Percentiles rank a stretch among this genome's conserved stretches.
These are phyloP conservation scores for Ectropis grisescens DNA, from an alignment of 1,140 invertebrate genomes.

Conservation along the genomic window DNA sequence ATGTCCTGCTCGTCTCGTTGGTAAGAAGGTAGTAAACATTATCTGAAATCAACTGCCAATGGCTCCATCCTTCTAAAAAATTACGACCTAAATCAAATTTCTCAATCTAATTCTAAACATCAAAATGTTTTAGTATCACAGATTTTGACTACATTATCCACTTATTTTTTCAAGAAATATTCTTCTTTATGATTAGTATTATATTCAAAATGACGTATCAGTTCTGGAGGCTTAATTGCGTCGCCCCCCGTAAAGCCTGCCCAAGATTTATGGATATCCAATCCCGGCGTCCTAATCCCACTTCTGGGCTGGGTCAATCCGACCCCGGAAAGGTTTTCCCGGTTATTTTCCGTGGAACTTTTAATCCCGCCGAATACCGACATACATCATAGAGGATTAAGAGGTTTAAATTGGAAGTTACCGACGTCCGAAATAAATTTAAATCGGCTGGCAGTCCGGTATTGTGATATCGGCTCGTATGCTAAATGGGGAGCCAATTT, in stretches of 20 bases:
- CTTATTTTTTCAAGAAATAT: too few relatives aligned
- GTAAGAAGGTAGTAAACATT: too few relatives aligned
- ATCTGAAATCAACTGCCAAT: too few relatives aligned
- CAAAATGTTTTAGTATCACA: too few relatives aligned
- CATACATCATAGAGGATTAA: conserved; percentile 70
- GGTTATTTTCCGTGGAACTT: conserved; percentile 70
- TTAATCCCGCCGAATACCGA: conserved; percentile 69
- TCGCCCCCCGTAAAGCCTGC: conserved; percentile 54
- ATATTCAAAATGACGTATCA: conserved; percentile 56
- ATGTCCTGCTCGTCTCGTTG: too few relatives aligned
- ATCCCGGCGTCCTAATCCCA: conserved; percentile 64
- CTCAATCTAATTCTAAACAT: too few relatives aligned
- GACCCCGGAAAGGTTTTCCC: conserved; percentile 68
- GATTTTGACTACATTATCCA: too few relatives aligned
- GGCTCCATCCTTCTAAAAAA: too few relatives aligned
- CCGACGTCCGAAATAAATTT: conserved; percentile 70
- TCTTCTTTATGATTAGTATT: conserved; percentile 44
- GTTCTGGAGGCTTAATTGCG: conserved; percentile 56
- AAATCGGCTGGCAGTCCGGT: conserved; percentile 63
- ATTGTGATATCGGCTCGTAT: conserved; percentile 64
- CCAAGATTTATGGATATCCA: conserved; percentile 67
- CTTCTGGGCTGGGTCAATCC: conserved; percentile 61
- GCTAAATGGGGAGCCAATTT: conserved; percentile 61
- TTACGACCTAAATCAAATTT: too few relatives aligned
- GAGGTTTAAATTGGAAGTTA: conserved; percentile 71